These are phyloP conservation scores for Holothuria leucospilota DNA, from an alignment of 53 echinoderm and acorn worm genomes.

Conservation along the genomic window DNA sequence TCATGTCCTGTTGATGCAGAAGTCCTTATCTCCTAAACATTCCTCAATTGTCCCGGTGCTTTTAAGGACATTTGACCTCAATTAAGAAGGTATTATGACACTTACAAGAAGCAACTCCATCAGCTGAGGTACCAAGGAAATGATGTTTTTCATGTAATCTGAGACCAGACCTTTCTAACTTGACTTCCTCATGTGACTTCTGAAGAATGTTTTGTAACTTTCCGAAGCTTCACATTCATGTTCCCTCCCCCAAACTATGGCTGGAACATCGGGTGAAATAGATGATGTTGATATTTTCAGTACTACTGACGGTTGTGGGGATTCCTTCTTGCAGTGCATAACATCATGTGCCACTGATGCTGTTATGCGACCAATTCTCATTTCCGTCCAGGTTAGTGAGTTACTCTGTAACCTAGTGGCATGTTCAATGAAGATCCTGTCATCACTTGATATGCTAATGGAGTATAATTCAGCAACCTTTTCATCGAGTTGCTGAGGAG, in stretches of 20 bases:
- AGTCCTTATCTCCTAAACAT: not conserved
- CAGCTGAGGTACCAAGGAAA: constrained; percentile 10
- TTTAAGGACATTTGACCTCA: constrained; percentile 34
- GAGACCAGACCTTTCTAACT: not conserved
- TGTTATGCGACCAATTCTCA: constrained; percentile 49
- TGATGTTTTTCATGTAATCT: not conserved
- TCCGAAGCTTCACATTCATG: no score
- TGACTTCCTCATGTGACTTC: not conserved
- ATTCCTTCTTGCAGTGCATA: constrained; percentile 23
- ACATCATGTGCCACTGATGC: constrained; percentile 41
- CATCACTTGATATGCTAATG: constrained; percentile 31
- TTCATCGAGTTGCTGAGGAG: no score
- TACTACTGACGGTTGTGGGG: constrained; percentile 39
- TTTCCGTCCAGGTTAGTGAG: constrained; percentile 42
- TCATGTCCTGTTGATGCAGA: not conserved
- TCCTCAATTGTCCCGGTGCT: not conserved
- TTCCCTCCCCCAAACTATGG: no score
- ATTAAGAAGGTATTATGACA: not conserved
- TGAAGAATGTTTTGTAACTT: not conserved
- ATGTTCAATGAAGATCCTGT: constrained; percentile 34
- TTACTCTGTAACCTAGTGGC: constrained; percentile 29
- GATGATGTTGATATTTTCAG: constrained; percentile 3
- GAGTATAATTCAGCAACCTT: no score
- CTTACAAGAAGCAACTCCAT: constrained; percentile 19
- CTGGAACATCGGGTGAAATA: no score